These are phyloP conservation scores for Natator depressus DNA, from an alignment of 2,113 vertebrate genomes.

Conservation along the genomic window DNA sequence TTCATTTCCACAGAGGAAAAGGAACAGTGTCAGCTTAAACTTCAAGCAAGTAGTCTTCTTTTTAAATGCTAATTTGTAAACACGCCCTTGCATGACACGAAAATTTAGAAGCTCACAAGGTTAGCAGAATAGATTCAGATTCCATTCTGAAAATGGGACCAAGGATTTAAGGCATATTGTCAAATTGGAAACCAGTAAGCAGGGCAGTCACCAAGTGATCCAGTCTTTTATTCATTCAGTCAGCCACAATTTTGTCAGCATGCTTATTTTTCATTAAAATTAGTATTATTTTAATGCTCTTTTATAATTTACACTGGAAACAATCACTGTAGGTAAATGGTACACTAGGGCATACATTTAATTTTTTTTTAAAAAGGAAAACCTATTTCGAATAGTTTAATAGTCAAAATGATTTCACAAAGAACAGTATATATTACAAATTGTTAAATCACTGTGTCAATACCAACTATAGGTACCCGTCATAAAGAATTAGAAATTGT, in stretches of 20 bases:
- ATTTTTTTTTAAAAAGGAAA: background rate
- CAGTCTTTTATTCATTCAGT: background rate
- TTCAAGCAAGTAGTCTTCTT: constrained; percentile 80
- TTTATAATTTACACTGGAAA: constrained; percentile 11
- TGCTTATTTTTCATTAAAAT: constrained; percentile 14
- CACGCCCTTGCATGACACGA: constrained; percentile 77
- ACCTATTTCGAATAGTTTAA: background rate
- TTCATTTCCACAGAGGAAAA: constrained; percentile 84
- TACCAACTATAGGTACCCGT: fast-evolving
- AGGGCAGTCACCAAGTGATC: background rate
- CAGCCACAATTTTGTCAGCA: background rate
- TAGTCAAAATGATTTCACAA: background rate
- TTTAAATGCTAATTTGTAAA: constrained; percentile 85
- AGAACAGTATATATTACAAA: background rate
- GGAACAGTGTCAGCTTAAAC: constrained; percentile 82
- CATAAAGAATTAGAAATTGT: background rate
- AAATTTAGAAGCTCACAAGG: constrained; percentile 77
- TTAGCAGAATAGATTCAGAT: constrained; percentile 71
- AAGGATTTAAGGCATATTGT: constrained; percentile 32
- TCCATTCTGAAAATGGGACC: constrained; percentile 7
- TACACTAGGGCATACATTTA: background rate
- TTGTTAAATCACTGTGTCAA: background rate
- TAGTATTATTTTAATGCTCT: constrained; percentile 27
- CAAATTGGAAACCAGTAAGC: constrained; percentile 14
- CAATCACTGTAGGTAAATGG: constrained; percentile 26